Percentiles rank a stretch among this genome's conserved stretches.
Conservation (phyloP, 92 coral and sea anemone genomes). For the Epizoanthus stellaris region DNA sequence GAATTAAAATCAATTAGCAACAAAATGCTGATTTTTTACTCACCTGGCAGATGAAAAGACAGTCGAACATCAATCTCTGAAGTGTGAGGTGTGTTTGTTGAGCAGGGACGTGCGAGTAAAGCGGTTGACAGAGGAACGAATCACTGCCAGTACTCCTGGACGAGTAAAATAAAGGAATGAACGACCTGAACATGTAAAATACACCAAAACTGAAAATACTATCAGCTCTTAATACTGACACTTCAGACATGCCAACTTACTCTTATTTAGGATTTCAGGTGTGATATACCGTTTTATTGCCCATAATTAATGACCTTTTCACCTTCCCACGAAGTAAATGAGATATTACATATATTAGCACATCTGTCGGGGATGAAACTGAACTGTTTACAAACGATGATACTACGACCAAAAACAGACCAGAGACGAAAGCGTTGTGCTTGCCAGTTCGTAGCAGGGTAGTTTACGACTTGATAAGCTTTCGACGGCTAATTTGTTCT, state of each 20-base stretch:
- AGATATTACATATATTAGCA: constrained; percentile 49
- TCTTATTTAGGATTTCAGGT: constrained; percentile 40
- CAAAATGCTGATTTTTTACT: not conserved
- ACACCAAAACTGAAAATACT: constrained; percentile 1
- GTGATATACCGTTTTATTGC: constrained; percentile 38
- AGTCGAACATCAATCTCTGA: constrained; percentile 25
- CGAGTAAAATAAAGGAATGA: not conserved
- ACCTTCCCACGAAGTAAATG: constrained; percentile 38
- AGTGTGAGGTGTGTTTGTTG: not conserved
- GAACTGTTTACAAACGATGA: not conserved
- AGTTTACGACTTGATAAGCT: not conserved
- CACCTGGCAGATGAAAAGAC: constrained; percentile 11
- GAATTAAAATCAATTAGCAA: not conserved
- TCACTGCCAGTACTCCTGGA: not conserved
- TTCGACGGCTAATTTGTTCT: not conserved
- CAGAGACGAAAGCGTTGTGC: not conserved
- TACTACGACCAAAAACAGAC: not conserved
- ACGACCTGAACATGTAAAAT: not conserved
- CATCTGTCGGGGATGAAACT: constrained; percentile 21
- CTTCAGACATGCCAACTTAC: constrained; percentile 31
- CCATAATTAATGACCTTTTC: constrained; percentile 49
- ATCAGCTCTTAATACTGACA: constrained; percentile 17
- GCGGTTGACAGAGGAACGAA: not conserved
- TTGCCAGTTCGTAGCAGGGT: not conserved
- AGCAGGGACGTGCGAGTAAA: not conserved